Conservation (phyloP, 2,888 invertebrate species). For the Nomada flava region DNA sequence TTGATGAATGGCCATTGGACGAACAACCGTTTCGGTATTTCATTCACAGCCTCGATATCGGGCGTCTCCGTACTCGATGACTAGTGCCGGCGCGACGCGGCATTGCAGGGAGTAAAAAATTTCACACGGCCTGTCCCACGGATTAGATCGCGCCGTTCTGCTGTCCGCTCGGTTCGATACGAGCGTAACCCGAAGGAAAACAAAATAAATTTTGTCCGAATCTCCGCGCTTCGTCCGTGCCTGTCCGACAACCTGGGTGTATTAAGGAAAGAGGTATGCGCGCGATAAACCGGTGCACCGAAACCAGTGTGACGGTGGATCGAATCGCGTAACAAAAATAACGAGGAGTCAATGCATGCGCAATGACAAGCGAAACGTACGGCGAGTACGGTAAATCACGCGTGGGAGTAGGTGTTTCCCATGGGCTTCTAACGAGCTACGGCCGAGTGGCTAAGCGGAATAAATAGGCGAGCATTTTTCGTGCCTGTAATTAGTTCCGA, state of each 20-base stretch:
- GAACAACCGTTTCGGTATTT: conserved; percentile 13
- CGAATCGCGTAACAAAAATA: conserved; percentile 43
- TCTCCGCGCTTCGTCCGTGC: neutral
- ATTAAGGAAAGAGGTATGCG: neutral
- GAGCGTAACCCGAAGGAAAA: conserved; percentile 4
- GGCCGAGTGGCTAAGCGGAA: conserved; percentile 58
- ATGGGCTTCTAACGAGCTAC: conserved; percentile 46
- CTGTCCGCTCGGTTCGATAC: neutral
- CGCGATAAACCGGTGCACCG: conserved; percentile 25
- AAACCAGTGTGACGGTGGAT: conserved; percentile 5
- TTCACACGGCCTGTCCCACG: conserved; percentile 11
- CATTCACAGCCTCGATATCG: conserved; percentile 28
- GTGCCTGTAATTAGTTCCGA: conserved; percentile 70
- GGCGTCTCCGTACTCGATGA: conserved; percentile 1
- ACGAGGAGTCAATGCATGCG: conserved; percentile 32
- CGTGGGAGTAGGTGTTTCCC: conserved; percentile 20
- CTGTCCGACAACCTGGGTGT: neutral
- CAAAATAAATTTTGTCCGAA: conserved; percentile 5
- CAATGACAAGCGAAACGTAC: conserved; percentile 42
- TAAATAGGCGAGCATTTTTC: conserved; percentile 72
- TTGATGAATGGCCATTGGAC: conserved; percentile 39
- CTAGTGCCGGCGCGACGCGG: neutral
- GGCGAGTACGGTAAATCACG: conserved; percentile 53
- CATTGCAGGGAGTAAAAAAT: conserved; percentile 20
- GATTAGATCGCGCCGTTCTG: conserved; percentile 7